Percentiles rank a stretch among this genome's conserved stretches.
These are phyloP conservation scores for Bombus vancouverensis DNA, from an alignment of 1,140 invertebrate species.

Conservation along the genomic window DNA sequence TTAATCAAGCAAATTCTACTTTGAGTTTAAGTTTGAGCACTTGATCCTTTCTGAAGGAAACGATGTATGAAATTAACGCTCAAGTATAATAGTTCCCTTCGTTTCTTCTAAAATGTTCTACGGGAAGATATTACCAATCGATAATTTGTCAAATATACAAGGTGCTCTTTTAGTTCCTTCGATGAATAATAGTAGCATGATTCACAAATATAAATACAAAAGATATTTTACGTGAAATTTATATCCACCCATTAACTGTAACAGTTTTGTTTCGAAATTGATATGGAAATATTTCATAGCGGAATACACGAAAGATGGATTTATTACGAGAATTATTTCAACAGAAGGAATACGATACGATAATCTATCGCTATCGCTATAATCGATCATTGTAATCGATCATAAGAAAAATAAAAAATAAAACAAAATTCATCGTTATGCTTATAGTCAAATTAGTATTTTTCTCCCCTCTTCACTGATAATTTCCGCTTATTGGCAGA, in stretches of 20 bases:
- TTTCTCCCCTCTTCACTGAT: neutral
- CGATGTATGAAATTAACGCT: neutral
- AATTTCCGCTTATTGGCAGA: neutral
- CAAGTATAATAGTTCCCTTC: neutral
- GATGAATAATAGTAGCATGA: neutral
- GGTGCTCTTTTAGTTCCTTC: neutral
- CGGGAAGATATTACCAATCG: neutral
- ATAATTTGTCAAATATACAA: neutral
- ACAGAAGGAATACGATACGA: too few species aligned
- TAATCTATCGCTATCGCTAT: too few species aligned
- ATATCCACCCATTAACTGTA: neutral
- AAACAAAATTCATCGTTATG: too few species aligned
- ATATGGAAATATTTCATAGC: too few species aligned
- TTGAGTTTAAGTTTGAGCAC: neutral
- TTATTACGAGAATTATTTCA: too few species aligned
- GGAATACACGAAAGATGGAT: too few species aligned
- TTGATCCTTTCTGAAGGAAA: neutral
- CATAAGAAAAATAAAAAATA: too few species aligned
- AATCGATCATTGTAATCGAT: too few species aligned
- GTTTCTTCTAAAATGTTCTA: neutral
- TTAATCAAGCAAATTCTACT: neutral
- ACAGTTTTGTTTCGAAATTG: neutral
- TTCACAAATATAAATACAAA: neutral
- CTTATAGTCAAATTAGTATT: neutral
- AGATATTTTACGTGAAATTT: neutral